Base-by-base conservation (phyloP, 92 coral and sea anemone species). In the Blastomussa wellsi region DNA sequence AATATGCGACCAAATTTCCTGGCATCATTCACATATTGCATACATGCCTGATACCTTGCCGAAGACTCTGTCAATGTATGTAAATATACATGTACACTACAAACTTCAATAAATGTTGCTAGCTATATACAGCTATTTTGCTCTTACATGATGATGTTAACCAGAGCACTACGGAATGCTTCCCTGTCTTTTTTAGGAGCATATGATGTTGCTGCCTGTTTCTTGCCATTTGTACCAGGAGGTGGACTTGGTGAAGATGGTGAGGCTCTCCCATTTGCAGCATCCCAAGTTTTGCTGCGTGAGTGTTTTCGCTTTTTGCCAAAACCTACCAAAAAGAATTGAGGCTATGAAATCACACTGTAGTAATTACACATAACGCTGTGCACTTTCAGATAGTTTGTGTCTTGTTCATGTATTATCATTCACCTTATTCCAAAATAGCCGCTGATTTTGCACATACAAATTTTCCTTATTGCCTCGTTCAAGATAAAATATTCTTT, bases 161-260 rank as follows among this genome's bases (percentile, higher is more conserved):
- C 99, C 82, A 96, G 92, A 75, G 99, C 98, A 85, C 98, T 94
- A 52, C 99, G 96, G 86, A 96, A 96, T 47, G 98, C 93, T 72
- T 96, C 99, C 60, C 99, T 96, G 87, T 96, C 99, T 80, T 93
- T 93, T 87, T 94, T 96, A 33, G 95, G 97, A 55, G 97, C 95
- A 82, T 85, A 88, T 41, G 95, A 87, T 28, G 92, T 79, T 20
- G 91, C 89, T 69, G 65, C 91, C 81, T n/a, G n/a, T n/a, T 92
- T 92, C 84, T 91, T 89, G 31, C 90, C 92, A 67, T 90, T 91
- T 41, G 88, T 71, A 28, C 93, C 95, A 26, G 87, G 88, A 5
- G 93, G 93, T 28, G 91, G 80, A 29, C 89, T 87, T 33, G 90
- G 86, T 15, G 94, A 89, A 20, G 94, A 74, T 15, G 94, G 94